These are phyloP conservation scores for Heliocidaris erythrogramma DNA, from an alignment of 35 echinoderm and acorn worm species.

Conservation along the genomic window DNA sequence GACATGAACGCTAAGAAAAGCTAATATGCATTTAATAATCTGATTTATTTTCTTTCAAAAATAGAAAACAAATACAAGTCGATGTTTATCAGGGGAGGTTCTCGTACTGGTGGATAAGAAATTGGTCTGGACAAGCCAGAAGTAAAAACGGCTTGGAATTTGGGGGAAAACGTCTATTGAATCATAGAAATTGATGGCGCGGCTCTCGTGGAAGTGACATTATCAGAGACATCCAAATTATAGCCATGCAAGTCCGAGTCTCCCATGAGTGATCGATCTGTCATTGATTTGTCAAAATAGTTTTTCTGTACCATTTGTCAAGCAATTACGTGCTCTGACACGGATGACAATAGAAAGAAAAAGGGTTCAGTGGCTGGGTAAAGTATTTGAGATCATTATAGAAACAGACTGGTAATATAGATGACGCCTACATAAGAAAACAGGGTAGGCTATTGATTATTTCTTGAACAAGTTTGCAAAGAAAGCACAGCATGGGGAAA, in stretches of 20 bases:
- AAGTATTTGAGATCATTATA: too few species aligned
- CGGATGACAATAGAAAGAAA: background rate
- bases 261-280: background rate
- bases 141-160: background rate
- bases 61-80: background rate
- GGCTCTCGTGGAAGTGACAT: slow-evolving; percentile 1
- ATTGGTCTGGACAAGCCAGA: background rate
- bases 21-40: background rate
- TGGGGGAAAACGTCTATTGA: background rate
- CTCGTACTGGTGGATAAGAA: background rate
- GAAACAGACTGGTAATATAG: too few species aligned
- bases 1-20: background rate
- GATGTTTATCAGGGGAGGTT: background rate
- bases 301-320: background rate
- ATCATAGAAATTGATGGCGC: slow-evolving; percentile 33
- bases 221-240: background rate
- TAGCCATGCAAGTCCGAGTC: background rate
- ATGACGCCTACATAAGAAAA: background rate
- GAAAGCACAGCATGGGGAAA: background rate
- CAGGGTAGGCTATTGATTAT: background rate
- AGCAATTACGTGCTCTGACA: background rate
- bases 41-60: background rate
- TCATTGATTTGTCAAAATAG: background rate
- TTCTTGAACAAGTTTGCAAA: background rate
- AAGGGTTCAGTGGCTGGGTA: background rate